A percentile compares a stretch with the other conserved stretches of the same genome.
These are phyloP conservation scores for Crossoptilon crossoptilon DNA, from an alignment of 2,797 vertebrate genomes.

Conservation along the genomic window DNA sequence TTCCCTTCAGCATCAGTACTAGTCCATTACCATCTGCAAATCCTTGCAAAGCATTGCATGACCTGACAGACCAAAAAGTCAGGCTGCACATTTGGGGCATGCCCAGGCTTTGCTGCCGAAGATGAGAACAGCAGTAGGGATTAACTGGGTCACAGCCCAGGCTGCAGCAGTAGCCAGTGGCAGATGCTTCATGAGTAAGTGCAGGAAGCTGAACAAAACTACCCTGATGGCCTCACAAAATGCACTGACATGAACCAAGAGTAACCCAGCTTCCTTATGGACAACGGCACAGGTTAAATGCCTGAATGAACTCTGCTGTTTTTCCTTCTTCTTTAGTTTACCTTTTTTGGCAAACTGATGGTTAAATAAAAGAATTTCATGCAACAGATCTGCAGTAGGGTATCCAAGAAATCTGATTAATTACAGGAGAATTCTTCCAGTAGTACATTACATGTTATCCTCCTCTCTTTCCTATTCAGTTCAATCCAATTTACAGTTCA, in stretches of 20 bases:
- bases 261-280: not conserved
- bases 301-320: not conserved
- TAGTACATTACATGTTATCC: not conserved
- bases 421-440: not conserved
- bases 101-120: not conserved
- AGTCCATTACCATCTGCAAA: not conserved
- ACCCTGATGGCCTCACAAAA: not conserved
- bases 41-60: not conserved
- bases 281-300: not conserved
- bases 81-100: not conserved
- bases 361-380: not conserved
- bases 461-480: not conserved
- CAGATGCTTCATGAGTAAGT: not conserved
- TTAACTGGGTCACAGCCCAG: not conserved
- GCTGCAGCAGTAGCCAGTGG: not conserved
- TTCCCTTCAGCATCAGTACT: too few species aligned
- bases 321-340: fast-evolving
- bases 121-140: not conserved
- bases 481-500: not conserved
- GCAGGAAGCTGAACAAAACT: not conserved
- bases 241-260: not conserved
- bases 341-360: not conserved
- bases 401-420: not conserved
- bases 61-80: not conserved
- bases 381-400: not conserved